These are phyloP conservation scores for Labeo rohita DNA, from an alignment of 2,113 vertebrate species.

Conservation along the genomic window DNA sequence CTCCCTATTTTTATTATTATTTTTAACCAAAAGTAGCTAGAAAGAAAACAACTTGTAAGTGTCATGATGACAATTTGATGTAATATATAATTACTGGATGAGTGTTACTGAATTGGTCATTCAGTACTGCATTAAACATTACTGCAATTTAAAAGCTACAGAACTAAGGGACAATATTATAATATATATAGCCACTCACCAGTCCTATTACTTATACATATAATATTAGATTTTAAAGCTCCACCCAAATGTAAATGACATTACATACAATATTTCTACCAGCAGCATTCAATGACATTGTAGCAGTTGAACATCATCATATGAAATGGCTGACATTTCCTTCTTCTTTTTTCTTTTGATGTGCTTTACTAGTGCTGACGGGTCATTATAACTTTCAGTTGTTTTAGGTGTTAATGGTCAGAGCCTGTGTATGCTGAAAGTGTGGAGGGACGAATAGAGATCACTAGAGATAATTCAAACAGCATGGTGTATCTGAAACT, in stretches of 20 bases:
- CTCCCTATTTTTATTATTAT: too few species aligned
- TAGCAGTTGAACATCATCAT: not conserved
- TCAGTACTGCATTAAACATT: too few species aligned
- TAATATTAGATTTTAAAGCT: not conserved
- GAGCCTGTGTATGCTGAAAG: constrained; percentile 44
- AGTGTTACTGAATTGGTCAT: too few species aligned
- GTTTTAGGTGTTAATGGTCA: constrained; percentile 54
- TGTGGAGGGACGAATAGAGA: constrained; percentile 55
- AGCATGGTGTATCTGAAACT: constrained; percentile 49
- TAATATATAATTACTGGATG: too few species aligned
- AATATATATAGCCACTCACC: not conserved
- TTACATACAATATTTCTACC: not conserved
- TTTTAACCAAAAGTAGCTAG: too few species aligned
- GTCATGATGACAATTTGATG: too few species aligned
- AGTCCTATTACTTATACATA: not conserved
- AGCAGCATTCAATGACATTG: not conserved
- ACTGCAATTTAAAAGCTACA: too few species aligned
- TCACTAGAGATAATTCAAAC: constrained; percentile 13
- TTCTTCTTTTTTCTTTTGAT: not conserved
- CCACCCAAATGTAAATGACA: constrained; percentile 1
- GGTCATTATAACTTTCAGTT: not conserved
- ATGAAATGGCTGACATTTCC: not conserved
- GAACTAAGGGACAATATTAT: too few species aligned
- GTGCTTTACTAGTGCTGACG: constrained; percentile 3
- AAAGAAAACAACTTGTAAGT: too few species aligned